Percentiles rank a stretch among this genome's conserved stretches.
phyloP scores from a whole-genome alignment of 2,888 invertebrate species.

The Malthinus seriepunctatus region DNA sequence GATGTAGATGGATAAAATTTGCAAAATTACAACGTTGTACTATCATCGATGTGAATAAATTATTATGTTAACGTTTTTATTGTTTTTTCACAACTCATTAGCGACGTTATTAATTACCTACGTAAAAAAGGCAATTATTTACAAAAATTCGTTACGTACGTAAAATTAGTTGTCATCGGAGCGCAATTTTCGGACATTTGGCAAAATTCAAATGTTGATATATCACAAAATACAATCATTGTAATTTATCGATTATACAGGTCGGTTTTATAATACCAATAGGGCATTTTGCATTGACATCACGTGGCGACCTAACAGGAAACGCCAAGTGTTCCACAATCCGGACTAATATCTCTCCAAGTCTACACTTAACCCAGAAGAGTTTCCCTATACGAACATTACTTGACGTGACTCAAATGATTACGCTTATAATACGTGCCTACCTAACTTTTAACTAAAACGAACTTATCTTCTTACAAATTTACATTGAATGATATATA shows the following conservation, averaged over 20 bases:
- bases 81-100: too few relatives aligned
- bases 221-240: neutral
- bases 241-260: constrained; percentile 28
- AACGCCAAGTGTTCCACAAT: constrained; percentile 29
- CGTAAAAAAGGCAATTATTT: too few relatives aligned
- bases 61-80: too few relatives aligned
- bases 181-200: too few relatives aligned
- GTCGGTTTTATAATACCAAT: constrained; percentile 23
- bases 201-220: too few relatives aligned
- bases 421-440: constrained; percentile 7
- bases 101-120: too few relatives aligned
- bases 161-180: too few relatives aligned
- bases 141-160: too few relatives aligned
- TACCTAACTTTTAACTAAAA: neutral
- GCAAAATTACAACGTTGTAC: too few relatives aligned
- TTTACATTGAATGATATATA: too few relatives aligned
- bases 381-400: constrained; percentile 21
- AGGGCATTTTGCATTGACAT: constrained; percentile 25
- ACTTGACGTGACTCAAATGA: constrained; percentile 26
- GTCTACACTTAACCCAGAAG: constrained; percentile 19
- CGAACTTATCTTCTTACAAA: neutral
- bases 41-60: too few relatives aligned
- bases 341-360: constrained; percentile 27
- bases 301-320: constrained; percentile 27
- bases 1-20: too few relatives aligned